Evolutionary conservation across 2,888 invertebrate genomes (phyloP).

Genomic region (Diadegma fenestrale): DNA sequence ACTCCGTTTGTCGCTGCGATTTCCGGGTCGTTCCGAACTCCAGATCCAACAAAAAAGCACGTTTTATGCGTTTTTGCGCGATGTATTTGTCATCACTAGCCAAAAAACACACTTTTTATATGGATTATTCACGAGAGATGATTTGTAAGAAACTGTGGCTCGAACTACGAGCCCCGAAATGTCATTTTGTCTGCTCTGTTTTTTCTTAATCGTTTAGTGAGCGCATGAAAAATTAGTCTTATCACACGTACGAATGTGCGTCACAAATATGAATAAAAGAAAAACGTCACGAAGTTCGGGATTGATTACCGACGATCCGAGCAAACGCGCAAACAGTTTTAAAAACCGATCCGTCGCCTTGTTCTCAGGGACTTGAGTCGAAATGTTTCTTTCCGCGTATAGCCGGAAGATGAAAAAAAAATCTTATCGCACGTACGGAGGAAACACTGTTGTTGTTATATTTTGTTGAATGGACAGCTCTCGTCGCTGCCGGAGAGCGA

Average conservation of each 20-base stretch:
- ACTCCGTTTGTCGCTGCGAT: constrained; percentile 1
- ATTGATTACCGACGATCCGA: background rate
- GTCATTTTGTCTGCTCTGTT: constrained; percentile 30
- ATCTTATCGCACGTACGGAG: constrained; percentile 35
- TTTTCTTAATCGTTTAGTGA: background rate
- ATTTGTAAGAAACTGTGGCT: background rate
- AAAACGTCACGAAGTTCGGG: background rate
- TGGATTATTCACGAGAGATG: background rate
- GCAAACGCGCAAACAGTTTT: background rate
- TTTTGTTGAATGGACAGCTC: constrained; percentile 6
- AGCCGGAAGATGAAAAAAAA: background rate
- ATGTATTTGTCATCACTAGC: constrained; percentile 24
- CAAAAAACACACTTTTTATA: constrained; percentile 13
- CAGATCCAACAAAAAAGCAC: constrained; percentile 41
- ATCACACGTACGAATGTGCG: background rate
- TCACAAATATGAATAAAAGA: background rate
- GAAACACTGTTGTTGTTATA: background rate
- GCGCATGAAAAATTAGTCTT: background rate
- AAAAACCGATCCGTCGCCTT: background rate
- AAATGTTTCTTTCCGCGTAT: background rate
- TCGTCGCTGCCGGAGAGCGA: constrained; percentile 22
- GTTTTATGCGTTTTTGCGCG: constrained; percentile 6
- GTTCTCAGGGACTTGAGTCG: background rate
- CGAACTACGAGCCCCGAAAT: constrained; percentile 26
- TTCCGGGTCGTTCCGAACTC: background rate